Base-by-base conservation (phyloP, 92 coral and sea anemone genomes). In the Umimayanthus chanpuru region DNA sequence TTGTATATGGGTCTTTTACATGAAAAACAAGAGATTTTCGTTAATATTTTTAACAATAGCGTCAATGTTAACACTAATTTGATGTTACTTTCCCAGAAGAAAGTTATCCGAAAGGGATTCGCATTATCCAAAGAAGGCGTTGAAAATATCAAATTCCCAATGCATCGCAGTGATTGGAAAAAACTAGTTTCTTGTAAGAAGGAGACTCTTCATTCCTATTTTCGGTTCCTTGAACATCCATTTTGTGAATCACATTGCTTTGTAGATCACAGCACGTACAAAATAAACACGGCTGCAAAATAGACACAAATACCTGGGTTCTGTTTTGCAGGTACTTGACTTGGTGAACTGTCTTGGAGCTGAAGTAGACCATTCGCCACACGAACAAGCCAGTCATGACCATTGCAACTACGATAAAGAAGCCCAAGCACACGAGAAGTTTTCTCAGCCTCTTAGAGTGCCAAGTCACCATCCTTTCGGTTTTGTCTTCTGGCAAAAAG, bases 361-460 rank as follows among this genome's bases (percentile, higher is more conserved):
- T 83, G 78, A 68, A 83, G 41, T 14, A 89, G 49, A 88, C 88
- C 79, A 90, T 82, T 26, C 98, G 90, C 99, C 98, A 97, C 0
- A 92, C 92, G 85, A 94, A 95, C 66, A 97, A 80, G 16, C 93
- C 97, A 9, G 99, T 89, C 99, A 97, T 94, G 18, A 95, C 96
- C 61, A 95, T 41, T 36, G 96, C 92, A 39, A 93, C 87, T 0
- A 89, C 55, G 55, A 97, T 90, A 64, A 97, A 97, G 16, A 95
- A 79, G 58, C 85, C 93, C 85, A 97, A 85, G 28, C 89, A 79
- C 41, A 90, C 72, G 29, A 90, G 66, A 67, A 95, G 89, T 64
- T 79, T 90, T 25, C 89, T 89, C 84, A 91, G 87, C 68, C 90
- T 90, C 29, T 86, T 90, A 64, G 96, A 85, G 28, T 93, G 93